Evolutionary conservation across 2,888 invertebrate genomes (phyloP), one percentile per base, ranked within the genome.

Genomic region (Keiferia lycopersicella): DNA sequence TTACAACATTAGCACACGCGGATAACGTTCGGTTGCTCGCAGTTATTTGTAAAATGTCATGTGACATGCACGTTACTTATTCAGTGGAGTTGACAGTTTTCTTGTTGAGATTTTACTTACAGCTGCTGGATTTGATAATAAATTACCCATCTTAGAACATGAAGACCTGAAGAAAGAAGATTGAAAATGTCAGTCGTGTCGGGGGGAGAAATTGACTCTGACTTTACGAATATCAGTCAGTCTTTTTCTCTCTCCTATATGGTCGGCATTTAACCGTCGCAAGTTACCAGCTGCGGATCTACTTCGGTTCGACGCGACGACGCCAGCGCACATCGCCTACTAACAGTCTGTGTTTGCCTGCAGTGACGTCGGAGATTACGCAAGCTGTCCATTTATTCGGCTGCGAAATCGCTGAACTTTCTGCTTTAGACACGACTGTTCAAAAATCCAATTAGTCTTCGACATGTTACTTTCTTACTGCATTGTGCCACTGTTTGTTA

Each of bases 211-310:
- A 92, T 90, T 86, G 94, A 93, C 94, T 93, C 78, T 34, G 94
- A 92, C 94, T 94, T 85, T 86, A 75, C 73, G 79, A 77, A 78
- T 78, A 81, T 78, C 80, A 94, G 94, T 95, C 94, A 95, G 94
- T 95, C 94, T 95, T 95, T 95, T 95, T 94, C 94, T 94, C 94
- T 94, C 94, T 94, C 94, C 94, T 94, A 95, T 94, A 92, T 90
- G 91, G 88, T 87, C 81, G 87, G 88, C 92, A 93, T 92, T 81
- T 83, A 78, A 76, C 72, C 86, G 12, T 34, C 67, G 12, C 34
- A 34, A 8, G 34, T 14, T 16, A 63, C 50, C 64, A 61, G 63
- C n/a, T n/a, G n/a, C 48, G 51, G 61, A 18, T 16, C 61, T 30
- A 18, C 20, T 22, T 61, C 56, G n/a, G n/a, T 39, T 41, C 34